Percentiles rank a stretch among this genome's conserved stretches.
Conservation (phyloP, 2,113 vertebrate species). For the Amia ocellicauda region DNA sequence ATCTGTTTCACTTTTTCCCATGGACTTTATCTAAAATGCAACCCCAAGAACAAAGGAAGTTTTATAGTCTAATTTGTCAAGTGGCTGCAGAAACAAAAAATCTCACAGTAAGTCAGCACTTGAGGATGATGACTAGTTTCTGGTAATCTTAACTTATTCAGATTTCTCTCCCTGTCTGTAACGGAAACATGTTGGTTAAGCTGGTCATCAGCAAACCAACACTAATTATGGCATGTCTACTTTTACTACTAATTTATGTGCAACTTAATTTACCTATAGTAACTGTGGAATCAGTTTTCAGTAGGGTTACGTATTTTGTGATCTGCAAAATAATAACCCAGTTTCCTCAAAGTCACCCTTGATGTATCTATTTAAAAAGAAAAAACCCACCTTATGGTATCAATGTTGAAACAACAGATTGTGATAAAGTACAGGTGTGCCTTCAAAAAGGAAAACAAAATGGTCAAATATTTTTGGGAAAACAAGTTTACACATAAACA, state of each 20-base stretch:
- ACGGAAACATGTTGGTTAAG: background rate
- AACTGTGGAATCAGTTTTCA: background rate
- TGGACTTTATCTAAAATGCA: no score
- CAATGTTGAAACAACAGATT: conserved; percentile 8
- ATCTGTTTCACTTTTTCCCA: no score
- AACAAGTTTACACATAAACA: conserved; percentile 13
- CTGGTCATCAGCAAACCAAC: background rate
- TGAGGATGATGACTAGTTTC: background rate
- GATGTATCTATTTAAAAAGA: conserved; percentile 17
- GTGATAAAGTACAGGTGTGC: conserved; percentile 8
- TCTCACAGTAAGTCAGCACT: background rate
- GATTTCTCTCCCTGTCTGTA: background rate
- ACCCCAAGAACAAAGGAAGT: no score
- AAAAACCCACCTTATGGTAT: background rate
- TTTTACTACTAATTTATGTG: background rate
- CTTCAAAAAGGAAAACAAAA: conserved; percentile 9
- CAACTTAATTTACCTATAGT: background rate
- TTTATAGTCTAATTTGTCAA: no score
- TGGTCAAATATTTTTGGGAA: conserved; percentile 18
- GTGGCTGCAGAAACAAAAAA: no score
- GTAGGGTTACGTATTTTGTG: background rate
- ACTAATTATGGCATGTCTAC: background rate
- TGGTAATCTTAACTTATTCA: background rate
- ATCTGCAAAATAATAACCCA: background rate
- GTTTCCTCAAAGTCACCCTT: background rate